These are phyloP conservation scores for Mirza zaza DNA, from an alignment of 2,113 vertebrate species.

Conservation along the genomic window DNA sequence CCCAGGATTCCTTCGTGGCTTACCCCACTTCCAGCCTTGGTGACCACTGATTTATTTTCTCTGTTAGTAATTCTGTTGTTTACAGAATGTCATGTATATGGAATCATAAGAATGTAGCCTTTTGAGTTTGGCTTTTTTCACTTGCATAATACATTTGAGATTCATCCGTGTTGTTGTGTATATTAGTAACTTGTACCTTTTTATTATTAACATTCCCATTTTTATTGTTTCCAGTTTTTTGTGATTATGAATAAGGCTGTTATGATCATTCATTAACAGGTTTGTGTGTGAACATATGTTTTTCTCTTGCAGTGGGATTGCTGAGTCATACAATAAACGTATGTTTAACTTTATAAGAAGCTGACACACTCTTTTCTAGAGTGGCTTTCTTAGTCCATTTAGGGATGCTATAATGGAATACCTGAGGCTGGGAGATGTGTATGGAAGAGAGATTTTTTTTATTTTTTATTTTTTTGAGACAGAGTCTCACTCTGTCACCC, in stretches of 20 bases:
- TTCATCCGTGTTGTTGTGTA: not conserved
- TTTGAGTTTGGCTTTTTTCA: not conserved
- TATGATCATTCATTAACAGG: not conserved
- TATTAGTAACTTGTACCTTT: not conserved
- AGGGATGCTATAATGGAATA: not conserved
- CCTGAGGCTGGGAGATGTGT: not conserved
- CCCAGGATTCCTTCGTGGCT: not conserved
- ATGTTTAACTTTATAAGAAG: slow-evolving; percentile 13
- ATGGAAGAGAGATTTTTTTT: too few species aligned
- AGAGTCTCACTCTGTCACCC: too few species aligned
- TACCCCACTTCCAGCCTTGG: not conserved
- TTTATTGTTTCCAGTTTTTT: not conserved
- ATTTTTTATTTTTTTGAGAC: too few species aligned
- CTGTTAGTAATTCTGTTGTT: not conserved
- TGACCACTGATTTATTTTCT: not conserved
- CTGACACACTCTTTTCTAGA: not conserved
- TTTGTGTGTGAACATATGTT: not conserved
- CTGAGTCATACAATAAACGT: not conserved
- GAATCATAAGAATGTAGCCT: not conserved
- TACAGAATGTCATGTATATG: not conserved
- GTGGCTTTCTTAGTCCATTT: not conserved
- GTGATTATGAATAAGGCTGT: not conserved
- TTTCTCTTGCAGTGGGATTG: not conserved
- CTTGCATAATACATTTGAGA: not conserved
- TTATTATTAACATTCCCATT: not conserved